Evolutionary conservation across 2,888 invertebrate species (phyloP), one percentile per base, ranked within the genome.

Genomic region (Synanthedon vespiformis): DNA sequence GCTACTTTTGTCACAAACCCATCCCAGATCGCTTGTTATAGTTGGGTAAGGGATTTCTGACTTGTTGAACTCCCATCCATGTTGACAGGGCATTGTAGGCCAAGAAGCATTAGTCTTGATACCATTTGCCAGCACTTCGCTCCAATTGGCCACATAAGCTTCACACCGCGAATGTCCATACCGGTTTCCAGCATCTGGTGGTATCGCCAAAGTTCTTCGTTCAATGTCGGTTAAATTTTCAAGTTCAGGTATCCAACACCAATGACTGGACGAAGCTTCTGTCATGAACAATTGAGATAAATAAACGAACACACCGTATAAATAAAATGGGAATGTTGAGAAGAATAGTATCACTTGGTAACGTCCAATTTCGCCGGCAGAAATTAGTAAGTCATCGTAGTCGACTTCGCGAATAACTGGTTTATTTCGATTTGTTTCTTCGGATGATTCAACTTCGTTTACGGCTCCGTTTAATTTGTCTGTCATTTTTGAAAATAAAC

Each of bases 21-120:
- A 57, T 13, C 52, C 54, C 11, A 55, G 34, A 5, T 57, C 55
- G 40, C 51, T 57, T 12, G 54, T 47, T 48, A 56, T 54, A 1
- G 57, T 57, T 2, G 55, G 52, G 40, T 57, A 57, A 5, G 57
- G 55, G 16, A 57, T 57, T 27, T 56, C 55, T 11, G 47, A 52
- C 22, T 16, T 53, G 48, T 57, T 51, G 41, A 56, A 57, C 44
- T 57, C 57, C 57, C 57, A 57, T 3, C 57, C 57, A n/a, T 56
- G n/a, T 48, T 53, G 54, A 50, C 57, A 57, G 2, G 40, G 13
- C 4, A 12, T 18, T n/a, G 49, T 50, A 5, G 16, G 13, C 54
- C 54, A 55, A 5, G n/a, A 22, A 6, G 40, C 22, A 10, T 52
- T 40, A 4, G 53, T 41, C 40, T 41, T 49, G 4, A 14, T 14